phyloP scores from a whole-genome alignment of 2,888 invertebrate genomes.

The Phragmatobia fuliginosa region DNA sequence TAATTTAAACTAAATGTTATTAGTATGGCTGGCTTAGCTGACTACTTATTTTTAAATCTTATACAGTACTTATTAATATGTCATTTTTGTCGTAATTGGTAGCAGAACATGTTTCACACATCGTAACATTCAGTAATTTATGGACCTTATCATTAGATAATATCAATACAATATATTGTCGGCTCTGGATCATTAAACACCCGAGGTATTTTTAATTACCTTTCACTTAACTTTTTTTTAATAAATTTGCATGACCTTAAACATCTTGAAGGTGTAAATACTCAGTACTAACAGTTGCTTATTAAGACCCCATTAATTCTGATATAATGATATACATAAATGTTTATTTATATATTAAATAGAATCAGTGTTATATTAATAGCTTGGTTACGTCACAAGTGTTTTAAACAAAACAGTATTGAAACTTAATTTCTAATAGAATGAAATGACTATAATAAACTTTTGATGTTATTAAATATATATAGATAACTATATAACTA shows the following conservation, averaged over 20 bases:
- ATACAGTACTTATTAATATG: neutral
- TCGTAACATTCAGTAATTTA: neutral
- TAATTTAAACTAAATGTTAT: neutral
- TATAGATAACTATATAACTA: too few relatives aligned
- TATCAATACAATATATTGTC: neutral
- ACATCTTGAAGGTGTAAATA: neutral
- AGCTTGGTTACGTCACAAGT: neutral
- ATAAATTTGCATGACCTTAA: neutral
- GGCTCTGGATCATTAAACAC: neutral
- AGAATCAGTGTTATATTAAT: neutral
- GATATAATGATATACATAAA: neutral
- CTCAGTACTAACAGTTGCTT: neutral
- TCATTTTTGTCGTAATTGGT: neutral
- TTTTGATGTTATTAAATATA: too few relatives aligned
- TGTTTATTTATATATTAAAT: neutral
- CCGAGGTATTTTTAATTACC: neutral
- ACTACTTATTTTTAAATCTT: neutral
- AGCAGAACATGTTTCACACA: neutral
- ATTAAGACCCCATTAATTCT: neutral
- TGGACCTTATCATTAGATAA: neutral
- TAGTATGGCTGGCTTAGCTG: neutral
- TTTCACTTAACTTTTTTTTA: neutral
- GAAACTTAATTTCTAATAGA: too few relatives aligned
- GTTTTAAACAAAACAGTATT: neutral
- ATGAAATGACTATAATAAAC: too few relatives aligned